phyloP scores from a whole-genome alignment of 2,113 vertebrate genomes.

The Ictalurus punctatus region DNA sequence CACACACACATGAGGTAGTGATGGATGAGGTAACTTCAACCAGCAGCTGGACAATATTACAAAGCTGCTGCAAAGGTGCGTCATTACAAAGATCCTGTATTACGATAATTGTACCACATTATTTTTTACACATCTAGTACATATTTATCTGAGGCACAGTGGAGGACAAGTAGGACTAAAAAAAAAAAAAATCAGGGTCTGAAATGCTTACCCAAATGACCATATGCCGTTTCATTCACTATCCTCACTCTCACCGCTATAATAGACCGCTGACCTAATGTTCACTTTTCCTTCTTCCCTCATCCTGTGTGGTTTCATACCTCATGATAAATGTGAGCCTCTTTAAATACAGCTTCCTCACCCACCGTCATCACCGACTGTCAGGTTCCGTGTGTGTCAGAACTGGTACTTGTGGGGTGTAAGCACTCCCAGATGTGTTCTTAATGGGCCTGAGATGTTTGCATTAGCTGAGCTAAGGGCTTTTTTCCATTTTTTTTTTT shows the following conservation, averaged over 20 bases:
- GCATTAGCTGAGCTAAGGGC: slow-evolving; percentile 64
- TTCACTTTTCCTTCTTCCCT: background rate
- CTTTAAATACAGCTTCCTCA: slow-evolving; percentile 18
- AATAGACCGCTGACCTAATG: background rate
- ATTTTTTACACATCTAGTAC: background rate
- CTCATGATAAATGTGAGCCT: slow-evolving; percentile 6
- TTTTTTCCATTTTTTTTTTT: slow-evolving; percentile 29
- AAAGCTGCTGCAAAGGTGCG: background rate
- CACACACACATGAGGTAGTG: slow-evolving; percentile 1
- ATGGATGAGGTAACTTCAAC: background rate
- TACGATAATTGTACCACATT: background rate
- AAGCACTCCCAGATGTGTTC: slow-evolving; percentile 58
- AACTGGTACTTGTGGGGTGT: slow-evolving; percentile 13
- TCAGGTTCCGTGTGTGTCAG: slow-evolving; percentile 22
- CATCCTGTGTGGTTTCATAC: slow-evolving; percentile 23
- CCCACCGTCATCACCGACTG: slow-evolving; percentile 14
- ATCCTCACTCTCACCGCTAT: background rate
- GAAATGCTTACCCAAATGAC: background rate
- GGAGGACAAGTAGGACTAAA: background rate
- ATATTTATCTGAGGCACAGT: background rate
- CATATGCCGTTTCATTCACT: background rate
- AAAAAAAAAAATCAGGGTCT: background rate
- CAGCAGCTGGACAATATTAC: background rate
- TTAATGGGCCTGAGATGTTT: slow-evolving; percentile 74
- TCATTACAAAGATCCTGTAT: background rate